These are phyloP conservation scores for Brachionus calyciflorus DNA, from an alignment of 1,140 invertebrate genomes.

Conservation along the genomic window DNA sequence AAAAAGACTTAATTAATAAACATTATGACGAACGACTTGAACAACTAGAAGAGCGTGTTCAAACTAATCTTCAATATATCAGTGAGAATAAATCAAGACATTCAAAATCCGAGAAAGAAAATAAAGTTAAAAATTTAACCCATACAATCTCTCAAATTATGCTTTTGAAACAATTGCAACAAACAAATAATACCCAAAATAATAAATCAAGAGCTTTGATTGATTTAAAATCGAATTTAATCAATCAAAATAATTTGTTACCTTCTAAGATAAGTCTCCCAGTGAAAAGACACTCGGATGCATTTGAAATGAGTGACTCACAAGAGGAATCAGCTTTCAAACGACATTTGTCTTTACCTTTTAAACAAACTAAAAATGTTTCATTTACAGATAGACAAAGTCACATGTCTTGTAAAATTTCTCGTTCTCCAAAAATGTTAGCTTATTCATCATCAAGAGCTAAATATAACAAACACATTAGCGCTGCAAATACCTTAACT, in stretches of 20 bases:
- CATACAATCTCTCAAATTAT: constrained; percentile 37
- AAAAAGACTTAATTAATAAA: constrained; percentile 16
- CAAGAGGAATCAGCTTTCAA: not conserved
- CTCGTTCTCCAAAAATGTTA: constrained; percentile 27
- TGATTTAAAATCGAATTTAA: constrained; percentile 38
- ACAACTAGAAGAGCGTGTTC: constrained; percentile 19
- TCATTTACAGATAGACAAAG: not conserved
- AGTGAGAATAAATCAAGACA: constrained; percentile 19
- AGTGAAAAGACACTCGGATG: not conserved
- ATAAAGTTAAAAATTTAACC: not conserved
- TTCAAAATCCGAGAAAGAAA: constrained; percentile 7
- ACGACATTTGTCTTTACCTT: constrained; percentile 25
- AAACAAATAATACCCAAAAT: not conserved
- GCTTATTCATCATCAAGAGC: constrained; percentile 36
- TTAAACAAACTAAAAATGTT: constrained; percentile 34
- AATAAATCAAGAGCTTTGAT: constrained; percentile 24
- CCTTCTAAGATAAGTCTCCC: constrained; percentile 12
- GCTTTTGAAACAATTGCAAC: constrained; percentile 6
- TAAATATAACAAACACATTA: constrained; percentile 22
- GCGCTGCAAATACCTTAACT: not conserved
- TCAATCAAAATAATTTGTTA: constrained; percentile 20
- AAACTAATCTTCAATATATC: constrained; percentile 12
- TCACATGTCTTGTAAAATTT: not conserved
- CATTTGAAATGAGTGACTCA: not conserved
- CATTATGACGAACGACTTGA: not conserved